These are phyloP conservation scores for Petrocephalus zakoni DNA, from an alignment of 2,113 vertebrate genomes.

Conservation along the genomic window DNA sequence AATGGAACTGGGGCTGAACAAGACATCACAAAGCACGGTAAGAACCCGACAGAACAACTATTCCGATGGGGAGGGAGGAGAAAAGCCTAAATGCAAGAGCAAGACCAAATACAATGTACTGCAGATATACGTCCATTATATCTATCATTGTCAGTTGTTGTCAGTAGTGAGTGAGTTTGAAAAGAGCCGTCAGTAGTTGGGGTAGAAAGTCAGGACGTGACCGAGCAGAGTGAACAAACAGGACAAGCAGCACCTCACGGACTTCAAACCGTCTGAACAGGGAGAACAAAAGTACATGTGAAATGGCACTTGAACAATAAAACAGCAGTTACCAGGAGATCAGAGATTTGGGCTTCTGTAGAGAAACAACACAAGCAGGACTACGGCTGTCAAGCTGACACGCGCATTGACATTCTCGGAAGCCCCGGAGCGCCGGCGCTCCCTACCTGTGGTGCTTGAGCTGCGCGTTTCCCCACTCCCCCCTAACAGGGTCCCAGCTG, in stretches of 20 bases:
- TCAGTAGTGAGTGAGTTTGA: background rate
- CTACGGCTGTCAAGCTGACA: background rate
- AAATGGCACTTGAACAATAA: background rate
- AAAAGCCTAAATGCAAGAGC: background rate
- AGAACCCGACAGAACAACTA: background rate
- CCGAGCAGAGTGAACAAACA: background rate
- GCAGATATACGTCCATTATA: background rate
- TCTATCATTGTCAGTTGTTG: background rate
- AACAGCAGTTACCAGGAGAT: background rate
- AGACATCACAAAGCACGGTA: background rate
- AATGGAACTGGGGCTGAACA: background rate
- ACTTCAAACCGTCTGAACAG: background rate
- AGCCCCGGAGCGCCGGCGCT: background rate
- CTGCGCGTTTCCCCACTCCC: slow-evolving; percentile 19
- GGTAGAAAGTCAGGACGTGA: background rate
- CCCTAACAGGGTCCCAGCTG: slow-evolving; percentile 66
- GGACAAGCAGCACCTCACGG: background rate
- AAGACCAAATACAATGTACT: background rate
- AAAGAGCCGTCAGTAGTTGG: background rate
- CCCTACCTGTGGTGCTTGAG: slow-evolving; percentile 47
- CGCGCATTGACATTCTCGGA: background rate
- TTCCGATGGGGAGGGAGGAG: background rate
- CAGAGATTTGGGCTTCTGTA: background rate
- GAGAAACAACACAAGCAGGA: background rate
- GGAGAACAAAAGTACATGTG: background rate